These are phyloP conservation scores for Agrochola circellaris DNA, from an alignment of 2,888 invertebrate species.

Conservation along the genomic window DNA sequence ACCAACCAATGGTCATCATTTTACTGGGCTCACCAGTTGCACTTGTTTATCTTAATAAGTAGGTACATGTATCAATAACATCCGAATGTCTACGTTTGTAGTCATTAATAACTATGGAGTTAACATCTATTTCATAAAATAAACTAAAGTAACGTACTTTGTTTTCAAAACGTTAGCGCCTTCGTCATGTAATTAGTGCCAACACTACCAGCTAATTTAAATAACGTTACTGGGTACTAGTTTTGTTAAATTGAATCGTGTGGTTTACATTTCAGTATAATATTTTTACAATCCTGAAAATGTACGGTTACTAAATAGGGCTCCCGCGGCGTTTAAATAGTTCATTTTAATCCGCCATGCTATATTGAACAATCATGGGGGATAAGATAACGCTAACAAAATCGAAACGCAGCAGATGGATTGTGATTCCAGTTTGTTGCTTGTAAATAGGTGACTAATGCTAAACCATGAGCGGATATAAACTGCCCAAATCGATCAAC, in stretches of 20 bases:
- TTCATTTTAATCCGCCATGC: constrained; percentile 25
- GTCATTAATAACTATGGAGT: constrained; percentile 41
- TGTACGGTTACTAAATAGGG: neutral
- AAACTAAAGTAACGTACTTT: constrained; percentile 39
- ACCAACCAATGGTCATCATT: constrained; percentile 39
- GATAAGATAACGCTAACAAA: constrained; percentile 44
- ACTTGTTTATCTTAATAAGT: constrained; percentile 50
- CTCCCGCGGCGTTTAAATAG: constrained; percentile 12
- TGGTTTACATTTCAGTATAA: constrained; percentile 9
- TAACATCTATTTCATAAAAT: constrained; percentile 47
- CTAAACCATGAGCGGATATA: neutral
- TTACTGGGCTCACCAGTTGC: constrained; percentile 26
- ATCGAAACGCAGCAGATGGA: neutral
- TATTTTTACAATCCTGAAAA: constrained; percentile 12
- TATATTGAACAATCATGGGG: constrained; percentile 31
- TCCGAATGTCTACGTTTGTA: constrained; percentile 45
- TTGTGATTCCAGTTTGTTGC: constrained; percentile 24
- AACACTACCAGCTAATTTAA: constrained; percentile 47
- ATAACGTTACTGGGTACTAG: constrained; percentile 30
- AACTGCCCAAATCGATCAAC: constrained; percentile 20
- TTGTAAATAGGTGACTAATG: constrained; percentile 12
- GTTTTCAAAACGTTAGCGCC: constrained; percentile 54
- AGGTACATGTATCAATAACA: constrained; percentile 45
- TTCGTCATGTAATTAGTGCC: constrained; percentile 43
- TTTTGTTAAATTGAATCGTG: constrained; percentile 22